Evolutionary conservation across 2,888 invertebrate genomes (phyloP), one percentile per base, ranked within the genome.

Genomic region (Automeris io): DNA sequence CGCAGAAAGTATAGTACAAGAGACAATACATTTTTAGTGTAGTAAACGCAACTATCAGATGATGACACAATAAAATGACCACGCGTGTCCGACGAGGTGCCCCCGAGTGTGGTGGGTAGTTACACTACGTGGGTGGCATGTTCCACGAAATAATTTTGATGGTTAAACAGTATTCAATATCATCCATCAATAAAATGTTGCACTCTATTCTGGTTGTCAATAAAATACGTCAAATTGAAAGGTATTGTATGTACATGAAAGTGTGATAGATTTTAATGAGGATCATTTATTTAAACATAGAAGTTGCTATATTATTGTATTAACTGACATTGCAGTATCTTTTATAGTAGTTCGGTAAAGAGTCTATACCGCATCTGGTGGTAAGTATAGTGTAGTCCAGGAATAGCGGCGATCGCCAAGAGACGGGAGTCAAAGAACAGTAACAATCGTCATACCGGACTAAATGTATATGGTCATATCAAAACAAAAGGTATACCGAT

Each of bases 61-160:
- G 57, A 61, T 56, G 57, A 66, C 58, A 61, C 59, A 60, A 60
- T 57, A 54, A 62, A 63, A 59, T 61, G 57, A 54, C 57, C 54
- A 57, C 49, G 49, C 57, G 42, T 46, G 54, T 53, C 57, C 55
- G 46, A 49, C 58, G 51, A 46, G 51, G 57, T 58, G 57, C 54
- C 57, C 54, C 56, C 54, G 49, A 52, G 49, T 53, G 46, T 56
- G 58, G 61, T n/a, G n/a, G n/a, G n/a, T n/a, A n/a, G n/a, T n/a
- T n/a, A 52, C 51, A 63, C 81, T 51, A 71, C 81, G 74, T 81
- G 82, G 82, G 83, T 82, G 82, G 81, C 74, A 57, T 67, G 59
- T 79, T 81, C 77, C 69, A 72, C 71, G 79, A 74, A 77, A 70
- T 69, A 69, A 63, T 70, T 69, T 67, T 65, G 69, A 70, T 66